phyloP scores from a whole-genome alignment of 1,140 invertebrate genomes.

The Sycobia sp. region DNA sequence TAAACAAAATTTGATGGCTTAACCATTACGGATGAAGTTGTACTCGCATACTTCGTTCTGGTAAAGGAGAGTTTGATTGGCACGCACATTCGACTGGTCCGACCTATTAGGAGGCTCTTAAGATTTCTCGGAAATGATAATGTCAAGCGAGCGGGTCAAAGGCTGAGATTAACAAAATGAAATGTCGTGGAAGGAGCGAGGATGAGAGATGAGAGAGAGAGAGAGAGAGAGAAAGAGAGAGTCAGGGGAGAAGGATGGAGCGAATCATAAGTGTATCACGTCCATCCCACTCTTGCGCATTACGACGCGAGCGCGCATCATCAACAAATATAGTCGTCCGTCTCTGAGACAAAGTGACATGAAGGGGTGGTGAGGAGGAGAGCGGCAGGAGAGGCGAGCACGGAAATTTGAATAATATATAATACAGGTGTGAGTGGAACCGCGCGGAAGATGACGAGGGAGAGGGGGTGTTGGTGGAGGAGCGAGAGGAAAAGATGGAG shows the following conservation, averaged over 20 bases:
- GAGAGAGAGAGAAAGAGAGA: not conserved
- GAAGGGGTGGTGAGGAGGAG: too few relatives aligned
- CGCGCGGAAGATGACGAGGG: constrained; percentile 18
- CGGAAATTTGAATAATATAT: constrained; percentile 61
- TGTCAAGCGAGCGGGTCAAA: too few relatives aligned
- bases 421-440: constrained; percentile 46
- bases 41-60: too few relatives aligned
- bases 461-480: not conserved
- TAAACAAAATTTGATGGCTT: too few relatives aligned
- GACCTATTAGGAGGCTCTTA: too few relatives aligned
- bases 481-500: constrained; percentile 4
- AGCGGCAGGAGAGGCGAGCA: constrained; percentile 43
- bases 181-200: too few relatives aligned
- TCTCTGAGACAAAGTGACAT: constrained; percentile 41
- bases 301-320: not conserved
- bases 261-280: not conserved
- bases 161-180: too few relatives aligned
- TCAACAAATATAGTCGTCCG: constrained; percentile 27
- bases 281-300: too few relatives aligned
- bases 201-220: not conserved
- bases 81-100: too few relatives aligned
- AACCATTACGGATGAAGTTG: too few relatives aligned
- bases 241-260: not conserved
- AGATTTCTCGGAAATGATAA: too few relatives aligned
- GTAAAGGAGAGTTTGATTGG: too few relatives aligned